Evolutionary conservation across 2,888 invertebrate species (phyloP), one percentile per base, ranked within the genome.

Genomic region (Nowickia ferox): DNA sequence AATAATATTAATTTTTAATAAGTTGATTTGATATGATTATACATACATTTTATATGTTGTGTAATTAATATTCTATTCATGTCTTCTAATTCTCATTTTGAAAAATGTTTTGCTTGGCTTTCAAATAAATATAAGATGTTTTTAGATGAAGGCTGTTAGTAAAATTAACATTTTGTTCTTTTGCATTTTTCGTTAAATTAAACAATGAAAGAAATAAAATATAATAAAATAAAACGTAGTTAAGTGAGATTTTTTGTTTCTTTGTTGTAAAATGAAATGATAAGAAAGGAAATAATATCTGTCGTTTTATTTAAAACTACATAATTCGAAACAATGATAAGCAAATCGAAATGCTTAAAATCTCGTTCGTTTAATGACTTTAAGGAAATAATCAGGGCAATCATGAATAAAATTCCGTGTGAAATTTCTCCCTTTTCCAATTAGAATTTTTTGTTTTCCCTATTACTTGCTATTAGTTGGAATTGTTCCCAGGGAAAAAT

Each of bases 61-160:
- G 38, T 75, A 48, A 72, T 82, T 78, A 75, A 66, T 83, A 83
- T 76, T 71, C 83, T 86, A 86, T 83, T 85, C 83, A 86, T 83
- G 86, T 86, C 86, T 86, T n/a, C 76, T 83, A 83, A 86, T 86
- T 86, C 86, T 86, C 86, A 76, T 72, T 63, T 82, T 71, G 59
- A 79, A 79, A 74, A 75, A 61, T 51, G n/a, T 42, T 40, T 68
- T 51, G 9, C n/a, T 77, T 74, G 57, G 53, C 63, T 59, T 79
- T 65, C 65, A 79, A 82, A 66, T 72, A 72, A 77, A 71, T 71
- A 71, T 30, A 68, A 61, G 63, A 15, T 42, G 40, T 72, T 48
- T 61, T 68, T 40, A 42, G 13, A 46, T 42, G 30, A 61, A 55
- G 2, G 46, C 13, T 40, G 69, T 75, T 74, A 75, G 53, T 74